Evolutionary conservation across 2,113 vertebrate species (phyloP), one percentile per base, ranked within the genome.

Genomic region (Oxyura jamaicensis): DNA sequence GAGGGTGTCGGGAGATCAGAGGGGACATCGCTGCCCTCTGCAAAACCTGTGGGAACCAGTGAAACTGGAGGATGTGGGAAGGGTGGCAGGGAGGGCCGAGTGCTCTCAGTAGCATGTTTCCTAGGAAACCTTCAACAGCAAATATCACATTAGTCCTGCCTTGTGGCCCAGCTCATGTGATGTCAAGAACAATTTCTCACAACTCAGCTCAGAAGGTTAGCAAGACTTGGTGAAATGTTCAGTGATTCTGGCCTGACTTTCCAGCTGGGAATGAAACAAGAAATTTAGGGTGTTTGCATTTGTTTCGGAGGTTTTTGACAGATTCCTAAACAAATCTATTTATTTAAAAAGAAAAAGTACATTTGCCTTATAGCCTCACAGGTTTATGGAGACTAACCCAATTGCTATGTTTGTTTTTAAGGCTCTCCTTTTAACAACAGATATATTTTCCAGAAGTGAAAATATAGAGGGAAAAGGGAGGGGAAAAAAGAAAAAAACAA

Each of bases 141-240:
- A 96, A 92, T 96, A 96, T 89, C 95, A 96, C 91, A 95, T 94
- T 91, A 96, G 95, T 96, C 95, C 93, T 96, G 93, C 93, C 90
- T 95, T 93, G 93, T 96, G 95, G 95, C 88, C 90, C 80, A 93
- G 95, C 91, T 96, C 93, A 92, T 93, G 86, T 95, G 95, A 93
- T 96, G 92, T 95, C 95, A 94, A 96, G 93, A 97, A 84, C 88
- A 94, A 96, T 96, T 96, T 94, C 95, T 97, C 95, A 97, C 91
- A 97, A 96, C 95, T 94, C 90, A 73, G 88, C 95, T 97, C 90
- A 96, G 94, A 90, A 96, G 88, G 92, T 90, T 96, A 94, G 90
- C 86, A 96, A 93, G 92, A 95, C 83, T 82, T 95, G 88, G 83
- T 93, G 92, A 95, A 96, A 92, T 59, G 86, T 94, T 86, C 90